phyloP scores from a whole-genome alignment of 1,140 invertebrate genomes.

The Macrobrachium rosenbergii region DNA sequence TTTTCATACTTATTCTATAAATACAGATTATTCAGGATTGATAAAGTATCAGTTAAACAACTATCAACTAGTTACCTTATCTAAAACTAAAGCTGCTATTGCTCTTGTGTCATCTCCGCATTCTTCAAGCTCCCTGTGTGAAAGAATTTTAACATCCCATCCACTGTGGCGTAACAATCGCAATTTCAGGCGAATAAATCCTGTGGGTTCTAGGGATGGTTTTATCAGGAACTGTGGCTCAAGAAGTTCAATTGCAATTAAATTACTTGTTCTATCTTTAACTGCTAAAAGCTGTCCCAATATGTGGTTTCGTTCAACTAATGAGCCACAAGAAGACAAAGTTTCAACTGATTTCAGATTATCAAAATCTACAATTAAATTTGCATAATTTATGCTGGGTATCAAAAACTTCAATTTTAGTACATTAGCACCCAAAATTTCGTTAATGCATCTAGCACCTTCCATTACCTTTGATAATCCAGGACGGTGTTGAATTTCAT shows the following conservation, averaged over 20 bases:
- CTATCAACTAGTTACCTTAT: too few species aligned
- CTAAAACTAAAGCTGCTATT: too few species aligned
- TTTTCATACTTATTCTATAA: too few species aligned
- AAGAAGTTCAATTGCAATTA: conserved; percentile 31
- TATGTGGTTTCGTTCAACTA: conserved; percentile 1
- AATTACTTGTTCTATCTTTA: not conserved
- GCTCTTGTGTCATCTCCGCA: too few species aligned
- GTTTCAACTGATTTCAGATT: not conserved
- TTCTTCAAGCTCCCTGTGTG: too few species aligned
- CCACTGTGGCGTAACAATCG: too few species aligned
- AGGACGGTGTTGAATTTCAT: conserved; percentile 36
- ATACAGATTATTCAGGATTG: too few species aligned
- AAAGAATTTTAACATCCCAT: too few species aligned
- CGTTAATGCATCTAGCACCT: conserved; percentile 39
- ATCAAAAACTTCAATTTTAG: conserved; percentile 36
- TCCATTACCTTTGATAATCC: conserved; percentile 36
- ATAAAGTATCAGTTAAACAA: too few species aligned
- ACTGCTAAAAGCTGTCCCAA: not conserved
- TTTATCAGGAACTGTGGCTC: conserved; percentile 14
- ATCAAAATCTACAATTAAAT: conserved; percentile 26
- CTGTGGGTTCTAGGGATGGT: too few species aligned
- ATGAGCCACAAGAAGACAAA: not conserved
- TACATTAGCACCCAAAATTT: conserved; percentile 24
- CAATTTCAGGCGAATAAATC: too few species aligned
- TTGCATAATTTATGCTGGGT: conserved; percentile 43